phyloP scores from a whole-genome alignment of 2,113 vertebrate species.

The Takifugu flavidus region DNA sequence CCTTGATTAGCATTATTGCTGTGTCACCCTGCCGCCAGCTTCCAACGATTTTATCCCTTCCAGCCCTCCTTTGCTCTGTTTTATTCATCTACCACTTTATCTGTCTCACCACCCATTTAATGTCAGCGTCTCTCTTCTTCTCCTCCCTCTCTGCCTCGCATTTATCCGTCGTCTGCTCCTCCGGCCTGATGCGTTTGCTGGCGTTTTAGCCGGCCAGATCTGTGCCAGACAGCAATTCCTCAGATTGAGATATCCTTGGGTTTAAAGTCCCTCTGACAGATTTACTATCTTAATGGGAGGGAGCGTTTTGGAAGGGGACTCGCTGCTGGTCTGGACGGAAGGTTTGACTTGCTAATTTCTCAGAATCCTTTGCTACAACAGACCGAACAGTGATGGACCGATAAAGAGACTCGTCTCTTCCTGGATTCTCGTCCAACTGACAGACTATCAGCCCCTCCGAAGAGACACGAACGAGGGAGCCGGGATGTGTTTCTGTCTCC shows the following conservation, averaged over 20 bases:
- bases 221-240: constrained; percentile 71
- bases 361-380: constrained; percentile 41
- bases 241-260: constrained; percentile 65
- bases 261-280: constrained; percentile 74
- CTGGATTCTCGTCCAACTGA: constrained; percentile 20
- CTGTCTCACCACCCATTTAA: constrained; percentile 53
- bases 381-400: constrained; percentile 36
- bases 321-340: constrained; percentile 19
- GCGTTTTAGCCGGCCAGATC: constrained; percentile 40
- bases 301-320: constrained; percentile 14
- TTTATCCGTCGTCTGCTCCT: constrained; percentile 24
- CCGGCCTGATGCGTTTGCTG: constrained; percentile 45
- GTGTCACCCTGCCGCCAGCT: constrained; percentile 49
- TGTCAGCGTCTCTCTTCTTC: constrained; percentile 46
- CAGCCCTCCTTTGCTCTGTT: constrained; percentile 35
- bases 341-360: constrained; percentile 54
- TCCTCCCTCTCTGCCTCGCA: constrained; percentile 10
- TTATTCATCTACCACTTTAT: constrained; percentile 37
- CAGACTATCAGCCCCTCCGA: constrained; percentile 24
- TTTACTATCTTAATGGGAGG: constrained; percentile 73
- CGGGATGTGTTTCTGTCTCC: constrained; percentile 7
- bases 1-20: constrained; percentile 55
- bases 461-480: constrained; percentile 21
- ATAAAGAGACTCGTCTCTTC: constrained; percentile 32
- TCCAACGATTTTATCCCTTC: constrained; percentile 13